A percentile compares a stretch with the other conserved stretches of the same genome.
These are phyloP conservation scores for Poeciliopsis turrubarensis DNA, from an alignment of 2,113 vertebrate species.

Conservation along the genomic window DNA sequence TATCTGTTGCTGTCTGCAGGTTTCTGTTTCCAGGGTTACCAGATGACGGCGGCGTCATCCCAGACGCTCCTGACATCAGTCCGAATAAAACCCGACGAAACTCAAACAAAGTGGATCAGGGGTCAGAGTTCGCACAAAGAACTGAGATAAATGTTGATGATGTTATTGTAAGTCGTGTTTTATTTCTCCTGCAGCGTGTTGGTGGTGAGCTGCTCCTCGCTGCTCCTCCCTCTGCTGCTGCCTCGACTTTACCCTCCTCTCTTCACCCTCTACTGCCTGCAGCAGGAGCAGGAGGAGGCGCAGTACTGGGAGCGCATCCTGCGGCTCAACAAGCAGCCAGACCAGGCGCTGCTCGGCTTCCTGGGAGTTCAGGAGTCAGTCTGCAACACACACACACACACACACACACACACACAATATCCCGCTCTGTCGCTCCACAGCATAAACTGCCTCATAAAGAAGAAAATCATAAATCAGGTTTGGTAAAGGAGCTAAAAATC, in stretches of 20 bases:
- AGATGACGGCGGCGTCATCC: slow-evolving; percentile 89
- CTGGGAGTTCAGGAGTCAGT: slow-evolving; percentile 91
- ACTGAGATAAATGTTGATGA: not conserved
- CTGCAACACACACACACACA: not conserved
- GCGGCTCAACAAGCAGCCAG: slow-evolving; percentile 91
- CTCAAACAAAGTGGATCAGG: slow-evolving; percentile 45
- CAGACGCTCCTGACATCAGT: slow-evolving; percentile 67
- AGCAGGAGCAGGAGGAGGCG: slow-evolving; percentile 89
- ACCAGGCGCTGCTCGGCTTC: slow-evolving; percentile 87
- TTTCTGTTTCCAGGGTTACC: slow-evolving; percentile 96
- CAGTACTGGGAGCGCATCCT: slow-evolving; percentile 93
- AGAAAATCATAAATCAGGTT: too few species aligned
- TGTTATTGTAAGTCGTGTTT: not conserved
- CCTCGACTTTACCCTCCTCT: slow-evolving; percentile 95
- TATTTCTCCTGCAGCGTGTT: slow-evolving; percentile 28
- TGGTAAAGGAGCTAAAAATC: too few species aligned
- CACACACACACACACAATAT: not conserved
- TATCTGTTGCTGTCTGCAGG: slow-evolving; percentile 68
- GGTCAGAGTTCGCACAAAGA: slow-evolving; percentile 60
- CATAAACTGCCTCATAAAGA: too few species aligned
- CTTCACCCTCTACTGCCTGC: slow-evolving; percentile 92
- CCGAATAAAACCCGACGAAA: slow-evolving; percentile 19
- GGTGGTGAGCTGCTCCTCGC: slow-evolving; percentile 88
- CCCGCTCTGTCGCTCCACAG: too few species aligned
- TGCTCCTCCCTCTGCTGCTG: slow-evolving; percentile 90